Percentiles rank a stretch among this genome's conserved stretches.
These are phyloP conservation scores for Pongo pygmaeus DNA, from an alignment of 2,113 vertebrate genomes.

Conservation along the genomic window DNA sequence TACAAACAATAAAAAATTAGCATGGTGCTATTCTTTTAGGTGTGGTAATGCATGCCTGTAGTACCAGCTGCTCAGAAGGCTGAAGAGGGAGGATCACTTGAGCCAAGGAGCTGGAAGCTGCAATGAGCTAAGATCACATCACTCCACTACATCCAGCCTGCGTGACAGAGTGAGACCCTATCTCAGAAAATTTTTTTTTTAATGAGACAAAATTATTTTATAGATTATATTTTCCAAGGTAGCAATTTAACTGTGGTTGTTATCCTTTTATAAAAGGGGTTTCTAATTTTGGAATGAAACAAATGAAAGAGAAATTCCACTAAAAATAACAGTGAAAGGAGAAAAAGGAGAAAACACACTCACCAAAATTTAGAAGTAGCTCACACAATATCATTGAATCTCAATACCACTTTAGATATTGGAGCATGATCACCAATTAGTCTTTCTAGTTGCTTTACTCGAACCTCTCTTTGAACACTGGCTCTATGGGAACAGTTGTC, in stretches of 20 bases:
- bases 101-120: no score
- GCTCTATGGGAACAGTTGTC: constrained; percentile 58
- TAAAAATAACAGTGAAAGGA: not conserved
- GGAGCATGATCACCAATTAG: not conserved
- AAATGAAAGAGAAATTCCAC: not conserved
- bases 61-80: no score
- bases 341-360: not conserved
- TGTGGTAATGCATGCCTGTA: no score
- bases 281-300: constrained; percentile 58
- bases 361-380: not conserved
- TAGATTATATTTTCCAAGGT: constrained; percentile 9
- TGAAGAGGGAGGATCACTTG: no score
- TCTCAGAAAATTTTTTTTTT: not conserved
- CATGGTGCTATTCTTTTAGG: no score
- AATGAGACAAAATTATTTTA: constrained; percentile 38
- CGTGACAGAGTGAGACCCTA: no score
- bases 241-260: not conserved
- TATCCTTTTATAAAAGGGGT: not conserved
- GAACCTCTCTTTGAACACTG: constrained; percentile 29
- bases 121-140: no score
- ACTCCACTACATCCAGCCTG: no score
- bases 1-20: no score
- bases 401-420: not conserved
- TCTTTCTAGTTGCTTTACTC: constrained; percentile 2
- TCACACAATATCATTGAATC: not conserved